Base-by-base conservation (phyloP, 2,113 vertebrate species). In the Uria aalge region DNA sequence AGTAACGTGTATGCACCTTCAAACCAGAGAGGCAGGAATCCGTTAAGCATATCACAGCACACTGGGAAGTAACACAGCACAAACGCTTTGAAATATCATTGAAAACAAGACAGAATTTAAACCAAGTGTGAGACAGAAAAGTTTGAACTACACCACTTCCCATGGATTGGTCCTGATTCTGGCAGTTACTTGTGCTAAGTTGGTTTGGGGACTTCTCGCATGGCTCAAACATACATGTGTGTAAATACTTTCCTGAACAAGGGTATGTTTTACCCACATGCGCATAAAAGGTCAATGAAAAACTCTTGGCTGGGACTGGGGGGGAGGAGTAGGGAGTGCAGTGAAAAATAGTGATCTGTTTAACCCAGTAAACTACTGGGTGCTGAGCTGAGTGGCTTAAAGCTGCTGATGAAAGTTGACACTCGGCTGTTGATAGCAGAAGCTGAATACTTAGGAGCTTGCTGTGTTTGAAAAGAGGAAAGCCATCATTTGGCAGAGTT, bases 1-100 rank as follows among this genome's bases (percentile, higher is more conserved):
- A 94, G 27, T 85, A 75, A 69, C 8, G 23, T 76, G 38, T 53
- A 50, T 85, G 94, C 98, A 96, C 41, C 72, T 96, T 89, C 47
- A 91, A 92, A 95, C 36, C 23, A 85, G 53, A 87, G 17, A 75
- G n/a, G 2, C 21, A 2, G 2, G 19, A 76, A 76, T 71, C 62
- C 52, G 13, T 23, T 55, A 83, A 86, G 63, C 17, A 7, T n/a
- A 50, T 32, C 12, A 7, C 56, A 71, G 16, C 4, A 7, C 9
- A 19, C 11, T 52, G 50, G 41, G 82, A 75, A 53, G 48, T 52
- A 93, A 32, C 32, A 41, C 15, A 50, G 43, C 43, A 60, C 27
- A 81, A 69, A 59, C 47, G 15, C 13, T 68, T 79, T 83, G 40
- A 85, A 83, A 91, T 55, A n/a, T 2, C 1, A 6, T 32, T 74